Conservation (phyloP, 64 coral and sea anemone genomes). For the Stylophora pistillata region DNA sequence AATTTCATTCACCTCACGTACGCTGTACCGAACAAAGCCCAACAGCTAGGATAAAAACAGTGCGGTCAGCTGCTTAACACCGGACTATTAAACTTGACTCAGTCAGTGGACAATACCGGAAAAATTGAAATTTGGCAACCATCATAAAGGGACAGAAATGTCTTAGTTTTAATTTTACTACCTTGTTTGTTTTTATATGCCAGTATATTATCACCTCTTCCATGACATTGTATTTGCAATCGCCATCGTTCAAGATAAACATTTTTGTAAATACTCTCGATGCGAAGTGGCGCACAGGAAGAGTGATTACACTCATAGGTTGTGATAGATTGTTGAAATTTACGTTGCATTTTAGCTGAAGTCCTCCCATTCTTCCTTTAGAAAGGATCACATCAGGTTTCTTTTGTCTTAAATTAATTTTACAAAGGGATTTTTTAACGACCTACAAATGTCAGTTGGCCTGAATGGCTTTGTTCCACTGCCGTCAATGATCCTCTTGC, state of each 20-base stretch:
- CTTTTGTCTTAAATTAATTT: neutral
- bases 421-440: neutral
- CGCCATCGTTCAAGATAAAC: neutral
- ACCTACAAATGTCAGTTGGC: neutral
- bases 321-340: neutral
- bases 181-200: constrained; percentile 11
- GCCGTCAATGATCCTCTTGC: neutral
- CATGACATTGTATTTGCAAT: neutral
- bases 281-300: neutral
- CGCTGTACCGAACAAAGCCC: neutral
- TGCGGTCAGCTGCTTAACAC: neutral
- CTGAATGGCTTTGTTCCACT: neutral
- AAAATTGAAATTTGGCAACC: neutral
- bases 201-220: neutral
- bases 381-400: neutral
- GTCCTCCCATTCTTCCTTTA: neutral
- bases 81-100: neutral
- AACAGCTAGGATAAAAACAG: neutral
- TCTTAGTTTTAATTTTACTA: constrained; percentile 8
- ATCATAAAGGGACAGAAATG: neutral
- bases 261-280: neutral
- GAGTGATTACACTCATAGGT: neutral
- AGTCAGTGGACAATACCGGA: neutral
- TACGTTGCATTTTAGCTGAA: neutral
- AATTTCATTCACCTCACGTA: constrained; percentile 32